Conservation (phyloP, 2,888 invertebrate species). For the Branchellion lobata region DNA sequence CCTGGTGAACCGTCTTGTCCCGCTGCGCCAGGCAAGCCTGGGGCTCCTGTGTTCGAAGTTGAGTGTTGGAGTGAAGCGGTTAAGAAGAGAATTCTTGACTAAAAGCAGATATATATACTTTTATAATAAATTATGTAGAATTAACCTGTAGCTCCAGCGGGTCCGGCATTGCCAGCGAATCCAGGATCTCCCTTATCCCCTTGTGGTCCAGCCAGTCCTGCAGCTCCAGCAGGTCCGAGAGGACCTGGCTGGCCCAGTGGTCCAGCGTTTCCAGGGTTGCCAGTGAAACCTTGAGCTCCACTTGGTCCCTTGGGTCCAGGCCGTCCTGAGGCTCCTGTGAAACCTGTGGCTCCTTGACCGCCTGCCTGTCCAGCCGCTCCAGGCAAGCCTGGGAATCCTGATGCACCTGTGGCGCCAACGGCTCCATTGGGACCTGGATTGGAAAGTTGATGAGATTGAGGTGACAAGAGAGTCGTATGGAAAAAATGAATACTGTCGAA, state of each 20-base stretch:
- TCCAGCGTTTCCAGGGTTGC: slow-evolving; percentile 39
- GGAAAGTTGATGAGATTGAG: neutral
- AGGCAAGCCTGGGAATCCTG: slow-evolving; percentile 43
- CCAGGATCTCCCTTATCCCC: slow-evolving; percentile 45
- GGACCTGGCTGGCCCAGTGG: slow-evolving; percentile 23
- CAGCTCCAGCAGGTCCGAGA: slow-evolving; percentile 35
- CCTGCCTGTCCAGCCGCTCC: slow-evolving; percentile 49
- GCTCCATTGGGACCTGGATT: slow-evolving; percentile 22
- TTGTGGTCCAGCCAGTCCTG: slow-evolving; percentile 35
- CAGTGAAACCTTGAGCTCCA: slow-evolving; percentile 47
- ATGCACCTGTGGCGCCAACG: slow-evolving; percentile 31
- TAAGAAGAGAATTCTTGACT: no score
- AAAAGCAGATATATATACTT: no score
- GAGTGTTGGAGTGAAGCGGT: no score
- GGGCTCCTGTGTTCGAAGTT: neutral
- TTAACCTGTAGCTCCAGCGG: slow-evolving; percentile 15
- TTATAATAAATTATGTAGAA: no score
- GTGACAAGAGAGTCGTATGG: no score
- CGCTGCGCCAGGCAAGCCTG: slow-evolving; percentile 43
- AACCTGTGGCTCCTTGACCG: slow-evolving; percentile 45
- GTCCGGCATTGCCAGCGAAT: slow-evolving; percentile 17
- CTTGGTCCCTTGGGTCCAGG: slow-evolving; percentile 42
- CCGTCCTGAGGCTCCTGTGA: slow-evolving; percentile 20
- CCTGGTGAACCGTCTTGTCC: slow-evolving; percentile 49
- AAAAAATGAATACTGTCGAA: no score